A percentile compares a stretch with the other conserved stretches of the same genome.
Conservation (phyloP, 1,140 invertebrate genomes). For the Metaphire vulgaris region DNA sequence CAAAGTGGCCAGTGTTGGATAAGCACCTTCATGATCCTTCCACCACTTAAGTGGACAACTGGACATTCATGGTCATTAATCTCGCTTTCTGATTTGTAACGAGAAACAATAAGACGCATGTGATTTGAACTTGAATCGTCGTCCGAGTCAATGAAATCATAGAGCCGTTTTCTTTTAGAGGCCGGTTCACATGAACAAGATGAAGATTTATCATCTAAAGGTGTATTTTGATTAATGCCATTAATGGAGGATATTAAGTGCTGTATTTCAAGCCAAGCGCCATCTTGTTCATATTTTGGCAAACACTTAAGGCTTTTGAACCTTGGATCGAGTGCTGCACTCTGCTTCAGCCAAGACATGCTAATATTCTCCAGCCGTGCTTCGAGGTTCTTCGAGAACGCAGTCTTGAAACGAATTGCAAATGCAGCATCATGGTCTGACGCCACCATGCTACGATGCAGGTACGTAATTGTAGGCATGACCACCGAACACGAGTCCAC, state of each 20-base stretch:
- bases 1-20: background rate
- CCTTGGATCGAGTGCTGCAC: background rate
- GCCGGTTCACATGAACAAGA: too few relatives aligned
- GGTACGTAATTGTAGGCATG: background rate
- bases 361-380: too few relatives aligned
- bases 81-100: background rate
- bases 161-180: too few relatives aligned
- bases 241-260: background rate
- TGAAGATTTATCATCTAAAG: background rate
- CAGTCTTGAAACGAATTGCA: too few relatives aligned
- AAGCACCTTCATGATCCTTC: background rate
- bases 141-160: too few relatives aligned
- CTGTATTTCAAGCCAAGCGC: background rate
- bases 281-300: background rate
- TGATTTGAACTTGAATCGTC: background rate
- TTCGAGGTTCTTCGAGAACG: too few relatives aligned
- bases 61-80: background rate
- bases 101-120: background rate
- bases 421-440: too few relatives aligned
- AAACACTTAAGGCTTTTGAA: background rate
- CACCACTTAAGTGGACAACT: background rate
- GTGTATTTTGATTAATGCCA: background rate
- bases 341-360: too few relatives aligned
- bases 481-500: background rate
- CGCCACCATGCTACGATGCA: background rate